These are phyloP conservation scores for Crambe crambe DNA, from an alignment of 37 sponge, comb jelly and placozoan species.

Conservation along the genomic window DNA sequence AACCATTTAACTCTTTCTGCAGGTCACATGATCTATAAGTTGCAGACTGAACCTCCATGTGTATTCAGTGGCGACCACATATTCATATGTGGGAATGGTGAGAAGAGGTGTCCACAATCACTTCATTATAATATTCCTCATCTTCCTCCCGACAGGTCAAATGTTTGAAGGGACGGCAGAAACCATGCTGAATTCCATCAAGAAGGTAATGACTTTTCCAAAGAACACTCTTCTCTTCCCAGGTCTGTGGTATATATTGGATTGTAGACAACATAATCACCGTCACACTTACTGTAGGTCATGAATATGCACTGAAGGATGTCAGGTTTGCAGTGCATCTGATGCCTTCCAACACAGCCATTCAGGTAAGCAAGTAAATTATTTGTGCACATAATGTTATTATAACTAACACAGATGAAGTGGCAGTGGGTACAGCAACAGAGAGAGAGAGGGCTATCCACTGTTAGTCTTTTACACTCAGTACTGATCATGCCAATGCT, in stretches of 20 bases:
- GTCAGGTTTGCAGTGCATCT: conserved; percentile 41
- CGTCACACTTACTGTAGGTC: conserved; percentile 28
- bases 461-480: conserved; percentile 24
- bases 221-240: conserved; percentile 59
- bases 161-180: conserved; percentile 63
- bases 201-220: conserved; percentile 10
- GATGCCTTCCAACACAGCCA: conserved; percentile 32
- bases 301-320: conserved; percentile 65
- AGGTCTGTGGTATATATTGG: conserved; percentile 42
- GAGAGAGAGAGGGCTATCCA: conserved; percentile 25
- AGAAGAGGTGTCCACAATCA: background rate
- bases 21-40: conserved; percentile 74
- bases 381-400: background rate
- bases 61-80: conserved; percentile 77
- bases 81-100: conserved; percentile 75
- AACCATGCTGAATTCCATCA: conserved; percentile 61
- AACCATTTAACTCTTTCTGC: background rate
- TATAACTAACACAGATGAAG: conserved; percentile 21
- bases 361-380: conserved; percentile 18
- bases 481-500: background rate
- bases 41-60: conserved; percentile 57
- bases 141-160: conserved; percentile 25
- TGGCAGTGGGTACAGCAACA: conserved; percentile 43
- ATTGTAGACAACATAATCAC: background rate
- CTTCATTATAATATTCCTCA: background rate